These are phyloP conservation scores for Dermolepida albohirtum DNA, from an alignment of 2,888 invertebrate species.

Conservation along the genomic window DNA sequence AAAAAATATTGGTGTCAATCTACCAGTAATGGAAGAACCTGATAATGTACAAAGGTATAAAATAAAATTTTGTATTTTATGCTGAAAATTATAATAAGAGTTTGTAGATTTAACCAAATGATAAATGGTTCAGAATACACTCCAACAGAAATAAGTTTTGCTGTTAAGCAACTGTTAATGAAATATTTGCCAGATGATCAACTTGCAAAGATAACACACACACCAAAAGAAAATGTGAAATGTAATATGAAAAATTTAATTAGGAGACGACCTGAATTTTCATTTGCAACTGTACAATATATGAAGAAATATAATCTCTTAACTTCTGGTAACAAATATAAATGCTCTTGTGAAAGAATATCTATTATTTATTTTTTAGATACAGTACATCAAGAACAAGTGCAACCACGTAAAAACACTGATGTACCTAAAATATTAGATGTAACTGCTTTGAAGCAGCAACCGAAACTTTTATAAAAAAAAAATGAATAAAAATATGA, in stretches of 20 bases:
- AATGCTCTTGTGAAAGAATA: neutral
- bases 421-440: constrained; percentile 72
- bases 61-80: neutral
- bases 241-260: constrained; percentile 48
- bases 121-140: constrained; percentile 49
- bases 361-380: constrained; percentile 7
- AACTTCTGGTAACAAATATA: constrained; percentile 19
- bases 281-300: constrained; percentile 78
- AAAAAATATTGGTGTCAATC: constrained; percentile 59
- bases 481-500: constrained; percentile 1
- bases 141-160: constrained; percentile 67
- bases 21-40: constrained; percentile 53
- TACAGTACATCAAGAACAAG: constrained; percentile 43
- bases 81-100: neutral
- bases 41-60: constrained; percentile 1
- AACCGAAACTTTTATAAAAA: constrained; percentile 72
- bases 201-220: constrained; percentile 56
- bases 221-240: constrained; percentile 35
- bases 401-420: constrained; percentile 44
- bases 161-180: constrained; percentile 69
- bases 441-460: constrained; percentile 76
- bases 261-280: constrained; percentile 70
- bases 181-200: constrained; percentile 70
- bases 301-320: constrained; percentile 75
- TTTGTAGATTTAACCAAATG: constrained; percentile 15